phyloP scores from a whole-genome alignment of 2,113 vertebrate species.

The Corythaeola cristata region DNA sequence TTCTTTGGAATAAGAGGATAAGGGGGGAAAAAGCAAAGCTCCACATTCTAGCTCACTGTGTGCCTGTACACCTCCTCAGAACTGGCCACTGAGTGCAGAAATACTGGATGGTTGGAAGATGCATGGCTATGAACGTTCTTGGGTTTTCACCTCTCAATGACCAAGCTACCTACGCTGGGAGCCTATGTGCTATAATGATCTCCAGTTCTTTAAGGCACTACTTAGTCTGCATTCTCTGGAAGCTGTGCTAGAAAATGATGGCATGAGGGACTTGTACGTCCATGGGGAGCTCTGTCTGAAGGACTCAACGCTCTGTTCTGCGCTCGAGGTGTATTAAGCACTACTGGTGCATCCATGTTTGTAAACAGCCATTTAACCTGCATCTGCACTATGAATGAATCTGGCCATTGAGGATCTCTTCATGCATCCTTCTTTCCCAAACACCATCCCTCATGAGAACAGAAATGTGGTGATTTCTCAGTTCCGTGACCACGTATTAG shows the following conservation, averaged over 20 bases:
- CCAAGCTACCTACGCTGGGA: background rate
- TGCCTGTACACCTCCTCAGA: background rate
- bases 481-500: background rate
- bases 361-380: background rate
- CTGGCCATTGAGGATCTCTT: background rate
- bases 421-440: background rate
- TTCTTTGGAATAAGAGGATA: background rate
- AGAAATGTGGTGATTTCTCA: background rate
- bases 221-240: no score
- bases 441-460: background rate
- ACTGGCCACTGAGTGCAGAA: background rate
- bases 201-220: background rate
- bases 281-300: background rate
- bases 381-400: background rate
- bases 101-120: background rate
- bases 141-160: background rate
- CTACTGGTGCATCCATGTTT: background rate
- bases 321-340: fast-evolving
- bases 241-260: background rate
- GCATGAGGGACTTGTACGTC: fast-evolving
- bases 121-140: background rate
- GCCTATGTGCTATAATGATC: background rate
- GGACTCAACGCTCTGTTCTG: background rate
- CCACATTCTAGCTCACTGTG: fast-evolving
- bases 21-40: background rate